Base-by-base conservation (phyloP, 2,888 invertebrate genomes). In the Nomada goodeniana region DNA sequence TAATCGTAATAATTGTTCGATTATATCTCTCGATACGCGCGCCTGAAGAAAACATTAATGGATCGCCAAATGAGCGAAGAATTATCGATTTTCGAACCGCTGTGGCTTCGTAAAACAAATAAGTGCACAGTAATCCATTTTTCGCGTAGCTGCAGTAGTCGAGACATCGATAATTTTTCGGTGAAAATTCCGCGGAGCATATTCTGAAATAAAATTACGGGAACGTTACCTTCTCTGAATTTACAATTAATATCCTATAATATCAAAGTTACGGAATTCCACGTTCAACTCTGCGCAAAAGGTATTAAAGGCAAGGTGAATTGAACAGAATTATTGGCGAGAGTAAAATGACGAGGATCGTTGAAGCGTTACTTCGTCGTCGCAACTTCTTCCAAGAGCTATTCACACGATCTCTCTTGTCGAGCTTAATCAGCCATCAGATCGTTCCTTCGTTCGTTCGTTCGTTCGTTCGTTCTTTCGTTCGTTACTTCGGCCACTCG, bases 361-460 rank as follows among this genome's bases (percentile, higher is more conserved):
- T 67, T 67, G 36, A 20, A 53, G 53, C 65, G 52, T 26, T 20
- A n/a, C 9, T 67, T 36, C 52, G 67, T 50, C 60, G 29, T 70
- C 60, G 70, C 11, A 50, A 50, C 50, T 47, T 36, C 36, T 36
- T 36, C 7, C 36, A 36, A 36, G 36, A 36, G 36, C 36, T 36
- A 36, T 36, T 36, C 36, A 7, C 18, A 29, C 47, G 47, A 47
- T 47, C 47, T 15, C 47, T 47, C 13, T 59, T 59, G 2, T 29
- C 18, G 26, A 29, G 15, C 26, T 15, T 9, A n/a, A 67, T 63
- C 65, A 53, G 13, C 47, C 67, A 77, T 72, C 64, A 55, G 44
- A 73, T 68, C 50, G 52, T 76, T 79, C 82, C 74, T 68, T 71
- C 76, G 61, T 70, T 82, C 23, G 61, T 76, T 69, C 60, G 59